These are phyloP conservation scores for Thinocorus orbignyianus DNA, from an alignment of 2,113 vertebrate genomes.

Conservation along the genomic window DNA sequence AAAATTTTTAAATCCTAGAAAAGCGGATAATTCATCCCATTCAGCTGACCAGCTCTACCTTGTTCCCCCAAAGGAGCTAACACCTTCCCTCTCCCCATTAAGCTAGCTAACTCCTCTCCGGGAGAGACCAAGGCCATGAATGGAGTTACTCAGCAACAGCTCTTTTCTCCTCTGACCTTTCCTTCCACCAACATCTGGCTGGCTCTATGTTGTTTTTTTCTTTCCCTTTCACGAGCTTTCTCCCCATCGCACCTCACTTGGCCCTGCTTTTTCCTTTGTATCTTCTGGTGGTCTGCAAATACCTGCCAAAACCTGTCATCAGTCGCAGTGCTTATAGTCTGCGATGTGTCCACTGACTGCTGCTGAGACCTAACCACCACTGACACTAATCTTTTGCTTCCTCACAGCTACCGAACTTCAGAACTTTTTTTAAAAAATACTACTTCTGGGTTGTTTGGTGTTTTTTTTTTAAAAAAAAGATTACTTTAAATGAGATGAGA, in stretches of 20 bases:
- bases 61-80: neutral
- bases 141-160: neutral
- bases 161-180: neutral
- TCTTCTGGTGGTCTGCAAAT: neutral
- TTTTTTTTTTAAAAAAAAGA: neutral
- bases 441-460: too few relatives aligned
- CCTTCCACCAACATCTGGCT: neutral
- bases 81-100: neutral
- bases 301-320: neutral
- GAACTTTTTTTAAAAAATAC: neutral
- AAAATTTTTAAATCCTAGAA: conserved; percentile 16
- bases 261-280: neutral
- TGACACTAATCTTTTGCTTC: neutral
- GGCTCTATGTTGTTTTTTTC: neutral
- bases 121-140: neutral
- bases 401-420: neutral
- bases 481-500: neutral
- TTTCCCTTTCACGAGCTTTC: neutral
- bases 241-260: neutral
- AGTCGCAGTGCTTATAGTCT: neutral
- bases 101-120: neutral
- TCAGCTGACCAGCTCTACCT: conserved; percentile 3
- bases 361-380: neutral
- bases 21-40: neutral
- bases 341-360: neutral